Percentiles rank a stretch among this genome's conserved stretches.
phyloP scores from a whole-genome alignment of 2,888 invertebrate species.

The Eupithecia centaureata region DNA sequence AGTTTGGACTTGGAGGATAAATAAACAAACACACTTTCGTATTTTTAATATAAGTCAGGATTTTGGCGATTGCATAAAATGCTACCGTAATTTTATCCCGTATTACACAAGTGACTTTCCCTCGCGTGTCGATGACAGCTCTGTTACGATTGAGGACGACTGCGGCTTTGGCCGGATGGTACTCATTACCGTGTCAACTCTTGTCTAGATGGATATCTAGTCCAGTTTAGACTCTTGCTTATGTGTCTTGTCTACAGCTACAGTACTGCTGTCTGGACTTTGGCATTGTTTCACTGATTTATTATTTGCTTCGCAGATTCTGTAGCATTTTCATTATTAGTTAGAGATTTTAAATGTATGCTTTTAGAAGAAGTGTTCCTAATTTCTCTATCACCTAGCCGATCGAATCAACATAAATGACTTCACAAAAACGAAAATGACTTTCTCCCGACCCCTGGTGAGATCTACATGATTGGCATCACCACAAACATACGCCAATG shows the following conservation, averaged over 20 bases:
- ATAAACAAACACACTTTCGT: too few relatives aligned
- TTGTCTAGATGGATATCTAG: slow-evolving; percentile 22
- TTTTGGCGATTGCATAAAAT: slow-evolving; percentile 12
- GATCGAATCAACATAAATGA: slow-evolving; percentile 28
- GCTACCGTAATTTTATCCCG: slow-evolving; percentile 25
- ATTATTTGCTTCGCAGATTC: background rate
- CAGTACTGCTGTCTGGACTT: slow-evolving; percentile 15
- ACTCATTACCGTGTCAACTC: slow-evolving; percentile 39
- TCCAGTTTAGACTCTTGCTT: slow-evolving; percentile 38
- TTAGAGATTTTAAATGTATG: background rate
- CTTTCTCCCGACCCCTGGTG: slow-evolving; percentile 61
- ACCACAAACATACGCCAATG: slow-evolving; percentile 44
- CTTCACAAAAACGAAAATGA: slow-evolving; percentile 41
- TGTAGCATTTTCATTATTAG: too few relatives aligned
- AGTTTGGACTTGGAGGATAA: too few relatives aligned
- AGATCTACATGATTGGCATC: slow-evolving; percentile 56
- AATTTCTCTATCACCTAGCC: background rate
- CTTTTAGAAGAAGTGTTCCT: background rate
- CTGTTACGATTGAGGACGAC: slow-evolving; percentile 41
- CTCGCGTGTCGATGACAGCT: slow-evolving; percentile 48
- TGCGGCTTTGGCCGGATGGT: slow-evolving; percentile 26
- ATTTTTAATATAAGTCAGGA: too few relatives aligned
- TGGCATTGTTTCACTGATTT: slow-evolving; percentile 17
- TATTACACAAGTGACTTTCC: slow-evolving; percentile 49
- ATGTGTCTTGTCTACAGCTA: slow-evolving; percentile 3